Percentiles rank a stretch among this genome's conserved stretches.
Evolutionary conservation across 2,888 invertebrate genomes (phyloP).

Genomic region (Athripsodes cinereus): DNA sequence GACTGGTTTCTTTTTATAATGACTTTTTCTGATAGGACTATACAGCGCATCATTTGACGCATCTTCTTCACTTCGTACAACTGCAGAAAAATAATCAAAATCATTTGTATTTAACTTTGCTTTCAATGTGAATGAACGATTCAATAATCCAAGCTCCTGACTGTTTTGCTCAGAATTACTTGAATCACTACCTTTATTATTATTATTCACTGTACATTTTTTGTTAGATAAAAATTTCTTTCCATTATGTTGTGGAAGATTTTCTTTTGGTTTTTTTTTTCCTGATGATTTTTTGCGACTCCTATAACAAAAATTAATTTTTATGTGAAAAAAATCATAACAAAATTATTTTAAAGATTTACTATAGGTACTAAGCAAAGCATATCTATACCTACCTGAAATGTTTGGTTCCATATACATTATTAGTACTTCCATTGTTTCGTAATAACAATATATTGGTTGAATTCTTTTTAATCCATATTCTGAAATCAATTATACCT

Average conservation of each 20-base stretch:
- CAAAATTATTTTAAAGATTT: too few relatives aligned
- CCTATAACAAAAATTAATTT: not conserved
- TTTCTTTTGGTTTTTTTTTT: not conserved
- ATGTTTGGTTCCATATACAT: constrained; percentile 6
- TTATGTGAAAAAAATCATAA: too few relatives aligned
- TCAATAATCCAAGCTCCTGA: constrained; percentile 46
- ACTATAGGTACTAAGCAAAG: too few relatives aligned
- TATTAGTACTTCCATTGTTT: not conserved
- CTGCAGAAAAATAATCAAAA: constrained; percentile 56
- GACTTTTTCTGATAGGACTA: constrained; percentile 31
- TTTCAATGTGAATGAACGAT: constrained; percentile 50
- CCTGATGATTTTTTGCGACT: not conserved
- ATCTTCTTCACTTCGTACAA: constrained; percentile 43
- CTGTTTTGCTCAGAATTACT: constrained; percentile 46
- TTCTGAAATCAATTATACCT: too few relatives aligned
- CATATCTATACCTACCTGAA: constrained; percentile 10
- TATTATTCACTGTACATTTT: not conserved
- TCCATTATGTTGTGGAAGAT: not conserved
- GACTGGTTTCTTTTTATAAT: constrained; percentile 41
- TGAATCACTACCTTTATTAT: constrained; percentile 29
- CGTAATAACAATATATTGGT: not conserved
- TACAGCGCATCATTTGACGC: constrained; percentile 14
- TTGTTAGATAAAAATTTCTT: not conserved
- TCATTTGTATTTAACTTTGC: constrained; percentile 53
- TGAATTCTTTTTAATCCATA: constrained; percentile 5